Evolutionary conservation across 2,797 vertebrate genomes (phyloP), one percentile per base, ranked within the genome.

Genomic region (Syngnathus acus): DNA sequence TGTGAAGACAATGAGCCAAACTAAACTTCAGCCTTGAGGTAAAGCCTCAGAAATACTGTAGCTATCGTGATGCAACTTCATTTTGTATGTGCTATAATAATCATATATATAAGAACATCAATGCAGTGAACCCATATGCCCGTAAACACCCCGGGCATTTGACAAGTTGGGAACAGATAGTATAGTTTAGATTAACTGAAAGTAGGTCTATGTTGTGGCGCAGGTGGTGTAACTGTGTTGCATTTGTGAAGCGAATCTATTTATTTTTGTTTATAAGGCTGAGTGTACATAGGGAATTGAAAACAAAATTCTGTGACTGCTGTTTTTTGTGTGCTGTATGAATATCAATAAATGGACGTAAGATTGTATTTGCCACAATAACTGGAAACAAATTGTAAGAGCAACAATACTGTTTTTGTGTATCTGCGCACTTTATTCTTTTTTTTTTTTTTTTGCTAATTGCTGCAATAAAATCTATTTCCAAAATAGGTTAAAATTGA

Each of bases 1-100:
- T 66, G 65, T 78, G 67, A 82, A 68, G 68, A 61, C 73, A 19
- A 60, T 82, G 1, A 78, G 79, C 7, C 76, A 76, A 70, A 78
- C 26, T 26, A 71, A 65, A 54, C 51, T 58, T 21, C 74, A 86
- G 48, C 72, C 73, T 64, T 19, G 9, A 64, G n/a, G 42, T 66
- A 48, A 37, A 45, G 9, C 40, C 4, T 45, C 16, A 45, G 7
- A 62, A 62, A 43, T 38, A 58, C 2, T 19, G 16, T 16, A 16
- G 6, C 3, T 38, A 32, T 6, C 16, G 53, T 9, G 37, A 58
- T 17, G 38, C 6, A 4, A 17, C 1, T 37, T 57, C 2, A 6
- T 53, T 51, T 51, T 51, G 1, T 32, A 43, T 17, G 21, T 61
- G 57, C 16, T 60, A 17, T 59, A 21, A 19, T 19, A 40, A 61